Evolutionary conservation across 2,113 vertebrate species (phyloP).

Genomic region (Dryoscopus gambensis): DNA sequence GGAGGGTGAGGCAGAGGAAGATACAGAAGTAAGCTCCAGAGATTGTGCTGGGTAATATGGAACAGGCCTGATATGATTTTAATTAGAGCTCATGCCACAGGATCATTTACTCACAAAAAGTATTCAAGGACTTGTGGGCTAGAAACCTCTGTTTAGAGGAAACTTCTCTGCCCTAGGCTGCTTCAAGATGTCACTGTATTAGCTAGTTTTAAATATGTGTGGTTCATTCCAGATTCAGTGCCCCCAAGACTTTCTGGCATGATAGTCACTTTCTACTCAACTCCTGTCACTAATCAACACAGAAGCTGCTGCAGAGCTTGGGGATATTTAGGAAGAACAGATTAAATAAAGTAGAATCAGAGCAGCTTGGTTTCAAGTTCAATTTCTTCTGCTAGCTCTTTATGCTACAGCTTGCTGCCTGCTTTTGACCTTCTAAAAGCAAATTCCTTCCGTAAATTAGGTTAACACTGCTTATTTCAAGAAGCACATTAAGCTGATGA

Average conservation of each 20-base stretch:
- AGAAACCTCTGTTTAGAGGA: conserved; percentile 13
- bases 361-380: not conserved
- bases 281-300: not conserved
- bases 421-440: not conserved
- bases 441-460: not conserved
- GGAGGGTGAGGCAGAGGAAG: not conserved
- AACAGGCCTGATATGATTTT: conserved; percentile 30
- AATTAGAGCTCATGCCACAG: conserved; percentile 1
- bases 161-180: not conserved
- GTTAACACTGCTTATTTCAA: not conserved
- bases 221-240: conserved; percentile 10
- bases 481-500: not conserved
- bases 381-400: not conserved
- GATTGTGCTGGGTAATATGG: not conserved
- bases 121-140: not conserved
- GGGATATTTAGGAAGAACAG: not conserved
- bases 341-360: not conserved
- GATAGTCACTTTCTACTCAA: not conserved
- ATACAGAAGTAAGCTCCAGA: conserved; percentile 1
- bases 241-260: not conserved
- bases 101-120: conserved; percentile 22
- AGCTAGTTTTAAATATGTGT: not conserved
- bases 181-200: conserved; percentile 20
- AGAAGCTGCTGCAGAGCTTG: not conserved
- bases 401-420: not conserved